phyloP scores from a whole-genome alignment of 2,797 vertebrate genomes.

The Gorsachius magnificus region DNA sequence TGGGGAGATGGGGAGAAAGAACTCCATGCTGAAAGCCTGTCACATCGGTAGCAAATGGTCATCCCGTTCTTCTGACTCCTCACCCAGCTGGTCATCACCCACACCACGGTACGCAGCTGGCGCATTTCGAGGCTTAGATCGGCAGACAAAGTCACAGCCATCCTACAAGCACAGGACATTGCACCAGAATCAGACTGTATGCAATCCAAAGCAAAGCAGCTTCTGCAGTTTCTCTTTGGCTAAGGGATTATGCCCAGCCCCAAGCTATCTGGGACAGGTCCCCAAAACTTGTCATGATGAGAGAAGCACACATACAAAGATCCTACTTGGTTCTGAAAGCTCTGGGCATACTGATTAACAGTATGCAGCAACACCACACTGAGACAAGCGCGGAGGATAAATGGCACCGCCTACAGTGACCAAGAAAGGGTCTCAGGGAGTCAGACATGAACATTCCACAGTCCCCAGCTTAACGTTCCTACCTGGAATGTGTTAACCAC shows the following conservation, averaged over 20 bases:
- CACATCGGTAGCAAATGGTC: conserved; percentile 98
- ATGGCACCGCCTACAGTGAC: fast-evolving
- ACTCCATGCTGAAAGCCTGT: conserved; percentile 57
- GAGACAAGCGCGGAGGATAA: not conserved
- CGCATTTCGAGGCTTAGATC: conserved; percentile 82
- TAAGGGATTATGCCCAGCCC: not conserved
- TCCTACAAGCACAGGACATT: conserved; percentile 80
- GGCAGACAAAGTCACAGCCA: conserved; percentile 95
- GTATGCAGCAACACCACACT: not conserved
- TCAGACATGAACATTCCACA: not conserved
- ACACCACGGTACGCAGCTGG: conserved; percentile 86
- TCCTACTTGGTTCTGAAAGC: not conserved
- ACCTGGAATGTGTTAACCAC: not conserved
- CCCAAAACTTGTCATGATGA: not conserved
- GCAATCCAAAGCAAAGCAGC: not conserved
- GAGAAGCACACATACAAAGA: not conserved
- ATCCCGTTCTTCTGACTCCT: conserved; percentile 93
- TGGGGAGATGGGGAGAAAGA: not conserved
- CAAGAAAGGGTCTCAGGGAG: not conserved
- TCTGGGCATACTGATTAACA: not conserved
- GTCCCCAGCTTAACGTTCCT: not conserved
- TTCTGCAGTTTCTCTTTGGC: not conserved
- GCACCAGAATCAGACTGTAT: not conserved
- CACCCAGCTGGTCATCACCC: conserved; percentile 85
- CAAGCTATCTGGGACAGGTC: not conserved